These are phyloP conservation scores for Heliconius ismenius DNA, from an alignment of 2,888 invertebrate genomes.

Conservation along the genomic window DNA sequence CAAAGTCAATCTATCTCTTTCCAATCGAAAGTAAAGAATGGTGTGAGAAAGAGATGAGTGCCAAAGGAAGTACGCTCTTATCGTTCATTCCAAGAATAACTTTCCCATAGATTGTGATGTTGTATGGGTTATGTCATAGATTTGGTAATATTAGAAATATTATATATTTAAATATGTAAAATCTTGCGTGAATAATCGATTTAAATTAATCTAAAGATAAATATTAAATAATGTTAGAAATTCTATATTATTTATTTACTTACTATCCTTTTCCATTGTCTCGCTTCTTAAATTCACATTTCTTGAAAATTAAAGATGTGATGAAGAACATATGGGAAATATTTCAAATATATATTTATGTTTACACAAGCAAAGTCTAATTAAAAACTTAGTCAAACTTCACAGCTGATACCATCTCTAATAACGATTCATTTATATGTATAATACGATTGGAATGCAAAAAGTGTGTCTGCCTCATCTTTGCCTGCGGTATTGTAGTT, in stretches of 20 bases:
- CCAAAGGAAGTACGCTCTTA: slow-evolving; percentile 68
- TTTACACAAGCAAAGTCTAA: neutral
- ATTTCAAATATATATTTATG: neutral
- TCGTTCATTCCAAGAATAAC: slow-evolving; percentile 79
- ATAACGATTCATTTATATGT: slow-evolving; percentile 46
- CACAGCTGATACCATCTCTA: slow-evolving; percentile 22
- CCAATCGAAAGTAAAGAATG: slow-evolving; percentile 36
- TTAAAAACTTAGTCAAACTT: neutral
- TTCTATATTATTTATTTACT: neutral
- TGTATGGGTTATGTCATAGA: slow-evolving; percentile 44
- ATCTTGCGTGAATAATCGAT: neutral
- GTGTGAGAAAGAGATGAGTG: slow-evolving; percentile 52
- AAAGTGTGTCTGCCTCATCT: slow-evolving; percentile 56
- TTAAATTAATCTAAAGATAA: neutral
- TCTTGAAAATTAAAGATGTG: neutral
- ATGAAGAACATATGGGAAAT: neutral
- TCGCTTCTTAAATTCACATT: neutral
- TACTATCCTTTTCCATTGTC: neutral
- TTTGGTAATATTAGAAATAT: slow-evolving; percentile 16
- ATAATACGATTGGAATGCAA: slow-evolving; percentile 62
- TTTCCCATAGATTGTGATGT: slow-evolving; percentile 75
- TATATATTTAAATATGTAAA: neutral
- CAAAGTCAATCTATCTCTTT: slow-evolving; percentile 51
- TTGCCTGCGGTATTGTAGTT: slow-evolving; percentile 43
- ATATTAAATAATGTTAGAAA: neutral